Conservation (phyloP, 2,888 invertebrate species). For the Dasypogon diadema region DNA sequence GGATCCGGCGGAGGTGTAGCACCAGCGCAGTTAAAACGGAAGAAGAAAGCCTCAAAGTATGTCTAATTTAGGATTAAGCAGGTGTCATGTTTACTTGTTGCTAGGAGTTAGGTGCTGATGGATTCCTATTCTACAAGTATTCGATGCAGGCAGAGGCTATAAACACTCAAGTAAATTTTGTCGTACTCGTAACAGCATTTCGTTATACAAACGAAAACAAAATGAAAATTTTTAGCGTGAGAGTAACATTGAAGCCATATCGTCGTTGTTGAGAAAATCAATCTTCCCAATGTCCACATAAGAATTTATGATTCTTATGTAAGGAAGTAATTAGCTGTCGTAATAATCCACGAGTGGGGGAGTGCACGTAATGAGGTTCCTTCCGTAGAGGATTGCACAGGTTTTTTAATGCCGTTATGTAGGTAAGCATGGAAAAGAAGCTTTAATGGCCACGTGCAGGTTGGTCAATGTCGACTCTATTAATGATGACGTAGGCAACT, state of each 20-base stretch:
- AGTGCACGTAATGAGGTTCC: no score
- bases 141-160: background rate
- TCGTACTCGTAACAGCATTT: background rate
- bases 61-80: conserved; percentile 12
- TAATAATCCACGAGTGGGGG: no score
- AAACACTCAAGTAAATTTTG: background rate
- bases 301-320: background rate
- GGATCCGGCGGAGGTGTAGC: background rate
- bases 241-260: background rate
- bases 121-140: background rate
- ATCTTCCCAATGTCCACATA: background rate
- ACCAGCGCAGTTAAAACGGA: conserved; percentile 31
- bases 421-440: no score
- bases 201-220: background rate
- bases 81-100: background rate
- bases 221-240: background rate
- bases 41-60: conserved; percentile 32
- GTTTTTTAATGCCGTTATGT: no score
- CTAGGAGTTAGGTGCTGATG: no score
- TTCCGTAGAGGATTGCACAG: no score
- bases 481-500: no score
- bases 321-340: background rate
- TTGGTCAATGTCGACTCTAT: no score
- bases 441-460: no score
- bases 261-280: background rate